Conservation (phyloP, 2,888 invertebrate species). For the Chrysina gloriosa region DNA sequence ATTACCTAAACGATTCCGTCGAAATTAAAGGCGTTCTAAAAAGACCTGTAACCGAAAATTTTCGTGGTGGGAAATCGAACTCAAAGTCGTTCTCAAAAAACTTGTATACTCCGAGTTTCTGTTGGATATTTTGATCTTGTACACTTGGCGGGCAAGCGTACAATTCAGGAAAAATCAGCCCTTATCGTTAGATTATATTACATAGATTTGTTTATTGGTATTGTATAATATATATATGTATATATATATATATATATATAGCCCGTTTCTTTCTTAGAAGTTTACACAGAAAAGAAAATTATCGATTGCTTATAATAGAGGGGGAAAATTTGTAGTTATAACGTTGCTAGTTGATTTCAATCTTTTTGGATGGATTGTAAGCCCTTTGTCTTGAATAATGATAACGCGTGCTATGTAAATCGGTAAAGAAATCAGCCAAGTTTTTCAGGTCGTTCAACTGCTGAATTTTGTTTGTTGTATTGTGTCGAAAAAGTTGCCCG, state of each 20-base stretch:
- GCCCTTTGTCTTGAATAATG: constrained; percentile 34
- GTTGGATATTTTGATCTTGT: constrained; percentile 18
- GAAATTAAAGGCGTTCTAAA: constrained; percentile 25
- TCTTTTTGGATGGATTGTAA: constrained; percentile 21
- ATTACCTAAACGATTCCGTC: constrained; percentile 14
- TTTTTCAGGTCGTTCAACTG: constrained; percentile 25
- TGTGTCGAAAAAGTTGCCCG: constrained; percentile 37
- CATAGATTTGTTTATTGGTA: not conserved
- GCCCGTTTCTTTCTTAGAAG: constrained; percentile 18
- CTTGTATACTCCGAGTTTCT: constrained; percentile 1
- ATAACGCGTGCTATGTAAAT: too few species aligned
- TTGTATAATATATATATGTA: not conserved
- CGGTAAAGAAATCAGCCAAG: not conserved
- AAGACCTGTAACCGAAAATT: constrained; percentile 30
- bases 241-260: constrained; percentile 16
- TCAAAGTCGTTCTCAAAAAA: not conserved
- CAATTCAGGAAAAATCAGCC: constrained; percentile 30
- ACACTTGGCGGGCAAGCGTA: not conserved
- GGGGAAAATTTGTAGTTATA: not conserved
- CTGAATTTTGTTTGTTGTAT: constrained; percentile 3
- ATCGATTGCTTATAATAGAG: not conserved
- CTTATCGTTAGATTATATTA: constrained; percentile 6
- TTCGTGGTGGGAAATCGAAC: constrained; percentile 1
- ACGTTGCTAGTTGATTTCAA: not conserved
- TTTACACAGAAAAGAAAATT: not conserved